Evolutionary conservation across 2,113 vertebrate species (phyloP).

Genomic region (Dermatemys mawii): DNA sequence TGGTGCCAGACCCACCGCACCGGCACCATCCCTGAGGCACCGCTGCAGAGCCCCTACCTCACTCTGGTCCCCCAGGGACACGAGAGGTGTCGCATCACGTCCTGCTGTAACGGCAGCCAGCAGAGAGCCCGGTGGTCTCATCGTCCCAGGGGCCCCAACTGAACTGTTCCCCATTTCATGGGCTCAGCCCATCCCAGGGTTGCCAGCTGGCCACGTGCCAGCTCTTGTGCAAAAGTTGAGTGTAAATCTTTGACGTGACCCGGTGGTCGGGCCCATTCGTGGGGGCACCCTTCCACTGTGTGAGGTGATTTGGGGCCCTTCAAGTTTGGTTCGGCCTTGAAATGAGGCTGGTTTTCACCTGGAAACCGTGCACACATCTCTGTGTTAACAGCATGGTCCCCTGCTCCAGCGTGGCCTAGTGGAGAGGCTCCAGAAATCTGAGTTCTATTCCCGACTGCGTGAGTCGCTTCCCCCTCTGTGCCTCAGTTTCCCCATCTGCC

Average conservation of each 20-base stretch:
- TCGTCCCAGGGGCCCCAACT: background rate
- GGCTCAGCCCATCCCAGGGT: background rate
- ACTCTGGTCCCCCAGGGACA: background rate
- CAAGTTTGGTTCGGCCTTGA: background rate
- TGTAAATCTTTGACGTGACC: background rate
- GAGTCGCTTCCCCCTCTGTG: background rate
- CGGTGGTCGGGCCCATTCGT: background rate
- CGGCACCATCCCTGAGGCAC: background rate
- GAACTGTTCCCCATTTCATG: background rate
- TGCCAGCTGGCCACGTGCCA: too few relatives aligned
- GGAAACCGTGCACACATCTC: rapidly evolving
- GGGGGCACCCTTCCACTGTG: background rate
- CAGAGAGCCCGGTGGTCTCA: background rate
- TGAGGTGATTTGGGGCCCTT: background rate
- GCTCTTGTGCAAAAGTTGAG: background rate
- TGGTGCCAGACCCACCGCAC: too few relatives aligned
- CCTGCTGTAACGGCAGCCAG: background rate
- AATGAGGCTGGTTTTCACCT: background rate
- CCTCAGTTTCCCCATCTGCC: background rate
- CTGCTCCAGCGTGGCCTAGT: rapidly evolving
- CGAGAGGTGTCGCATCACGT: background rate
- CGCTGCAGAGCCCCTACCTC: background rate
- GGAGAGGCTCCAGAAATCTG: rapidly evolving
- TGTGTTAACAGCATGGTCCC: background rate
- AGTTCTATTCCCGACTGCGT: background rate